These are phyloP conservation scores for Tympanuchus pallidicinctus DNA, from an alignment of 2,113 vertebrate species.

Conservation along the genomic window DNA sequence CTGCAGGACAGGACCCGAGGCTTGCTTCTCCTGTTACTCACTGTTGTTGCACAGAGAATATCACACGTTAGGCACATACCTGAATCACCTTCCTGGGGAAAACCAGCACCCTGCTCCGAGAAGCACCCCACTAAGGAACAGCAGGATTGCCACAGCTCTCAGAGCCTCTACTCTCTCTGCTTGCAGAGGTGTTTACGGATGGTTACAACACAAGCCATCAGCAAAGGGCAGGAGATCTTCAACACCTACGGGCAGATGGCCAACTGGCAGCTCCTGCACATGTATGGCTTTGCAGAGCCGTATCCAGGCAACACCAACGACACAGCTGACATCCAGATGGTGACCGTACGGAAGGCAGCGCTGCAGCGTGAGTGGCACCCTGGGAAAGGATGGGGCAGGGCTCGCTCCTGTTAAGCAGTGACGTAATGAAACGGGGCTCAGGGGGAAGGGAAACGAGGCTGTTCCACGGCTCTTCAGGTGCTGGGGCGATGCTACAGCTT, in stretches of 20 bases:
- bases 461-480: not conserved
- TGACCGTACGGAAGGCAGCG: conserved; percentile 80
- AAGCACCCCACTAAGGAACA: fast-evolving
- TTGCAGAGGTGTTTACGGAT: conserved; percentile 87
- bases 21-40: not conserved
- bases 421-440: not conserved
- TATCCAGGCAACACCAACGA: conserved; percentile 87
- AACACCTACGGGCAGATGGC: conserved; percentile 96
- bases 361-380: conserved; percentile 77
- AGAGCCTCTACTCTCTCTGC: not conserved
- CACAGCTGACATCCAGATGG: conserved; percentile 87
- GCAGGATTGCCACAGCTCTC: fast-evolving
- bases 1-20: not conserved
- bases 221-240: conserved; percentile 89
- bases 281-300: conserved; percentile 92
- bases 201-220: conserved; percentile 82
- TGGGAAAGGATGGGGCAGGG: not conserved
- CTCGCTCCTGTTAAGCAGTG: not conserved
- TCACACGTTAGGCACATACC: not conserved
- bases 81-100: not conserved
- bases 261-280: conserved; percentile 97
- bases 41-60: too few relatives aligned
- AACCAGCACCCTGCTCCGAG: too few relatives aligned
- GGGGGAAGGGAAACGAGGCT: not conserved
- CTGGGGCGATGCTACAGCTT: not conserved